These are phyloP conservation scores for Galerucella nymphaeae DNA, from an alignment of 2,888 invertebrate genomes.

Conservation along the genomic window DNA sequence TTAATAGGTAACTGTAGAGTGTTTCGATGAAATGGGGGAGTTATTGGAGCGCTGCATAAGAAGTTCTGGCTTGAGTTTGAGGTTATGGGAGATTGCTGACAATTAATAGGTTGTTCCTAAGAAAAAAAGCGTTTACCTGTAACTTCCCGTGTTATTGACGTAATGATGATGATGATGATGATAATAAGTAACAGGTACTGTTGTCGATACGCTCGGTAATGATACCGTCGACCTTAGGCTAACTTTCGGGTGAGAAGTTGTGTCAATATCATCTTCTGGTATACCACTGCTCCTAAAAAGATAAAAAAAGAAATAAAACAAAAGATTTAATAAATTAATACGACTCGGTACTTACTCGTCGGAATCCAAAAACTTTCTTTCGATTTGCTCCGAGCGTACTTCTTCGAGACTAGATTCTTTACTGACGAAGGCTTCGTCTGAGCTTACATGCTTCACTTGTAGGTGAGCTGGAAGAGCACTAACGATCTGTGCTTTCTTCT, in stretches of 20 bases:
- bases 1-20: no score
- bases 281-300: conserved; percentile 68
- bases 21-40: no score
- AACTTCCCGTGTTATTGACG: conserved; percentile 44
- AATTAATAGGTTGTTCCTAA: not conserved
- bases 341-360: conserved; percentile 61
- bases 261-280: conserved; percentile 69
- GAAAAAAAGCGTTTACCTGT: conserved; percentile 39
- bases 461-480: conserved; percentile 63
- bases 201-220: conserved; percentile 61
- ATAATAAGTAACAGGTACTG: conserved; percentile 46
- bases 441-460: conserved; percentile 58
- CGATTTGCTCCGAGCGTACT: conserved; percentile 50
- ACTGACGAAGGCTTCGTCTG: conserved; percentile 67
- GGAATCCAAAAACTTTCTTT: conserved; percentile 56
- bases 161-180: conserved; percentile 39
- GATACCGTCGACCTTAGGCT: conserved; percentile 64
- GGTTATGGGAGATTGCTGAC: no score
- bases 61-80: no score
- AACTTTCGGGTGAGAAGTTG: conserved; percentile 54
- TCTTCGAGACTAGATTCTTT: conserved; percentile 71
- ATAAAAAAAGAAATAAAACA: conserved; percentile 32
- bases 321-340: not conserved
- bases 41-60: no score
- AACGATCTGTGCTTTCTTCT: conserved; percentile 46